Evolutionary conservation across 2,888 invertebrate genomes (phyloP).

Genomic region (Catocala nupta): DNA sequence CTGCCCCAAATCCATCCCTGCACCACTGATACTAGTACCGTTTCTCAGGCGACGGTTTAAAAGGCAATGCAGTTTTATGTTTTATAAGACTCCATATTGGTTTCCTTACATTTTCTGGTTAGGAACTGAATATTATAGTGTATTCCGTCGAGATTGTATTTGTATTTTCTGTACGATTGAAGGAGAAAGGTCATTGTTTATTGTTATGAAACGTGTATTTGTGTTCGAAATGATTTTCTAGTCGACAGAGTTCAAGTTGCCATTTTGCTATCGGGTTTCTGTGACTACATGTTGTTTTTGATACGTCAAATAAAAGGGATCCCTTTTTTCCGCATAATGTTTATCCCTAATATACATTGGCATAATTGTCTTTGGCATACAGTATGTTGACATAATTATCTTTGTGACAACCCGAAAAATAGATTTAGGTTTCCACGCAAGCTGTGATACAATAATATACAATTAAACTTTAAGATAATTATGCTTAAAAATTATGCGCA

Average conservation of each 20-base stretch:
- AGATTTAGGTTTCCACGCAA: no score
- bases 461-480: no score
- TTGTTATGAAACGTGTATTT: neutral
- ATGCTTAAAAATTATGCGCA: no score
- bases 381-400: no score
- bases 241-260: neutral
- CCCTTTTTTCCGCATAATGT: no score
- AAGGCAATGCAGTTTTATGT: constrained; percentile 53
- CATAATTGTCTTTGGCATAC: no score
- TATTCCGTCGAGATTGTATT: constrained; percentile 1
- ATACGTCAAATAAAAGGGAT: no score
- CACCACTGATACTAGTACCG: constrained; percentile 21
- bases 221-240: neutral
- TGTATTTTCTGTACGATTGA: constrained; percentile 4
- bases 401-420: no score
- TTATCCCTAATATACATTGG: no score
- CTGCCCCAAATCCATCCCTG: constrained; percentile 30
- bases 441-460: no score
- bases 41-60: constrained; percentile 43
- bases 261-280: no score
- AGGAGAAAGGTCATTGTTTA: neutral
- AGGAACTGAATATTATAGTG: constrained; percentile 14
- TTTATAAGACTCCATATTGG: constrained; percentile 31
- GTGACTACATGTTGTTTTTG: no score
- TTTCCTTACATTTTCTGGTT: constrained; percentile 31